Evolutionary conservation across 2,888 invertebrate species (phyloP).

Genomic region (Pantelozetes paolii): DNA sequence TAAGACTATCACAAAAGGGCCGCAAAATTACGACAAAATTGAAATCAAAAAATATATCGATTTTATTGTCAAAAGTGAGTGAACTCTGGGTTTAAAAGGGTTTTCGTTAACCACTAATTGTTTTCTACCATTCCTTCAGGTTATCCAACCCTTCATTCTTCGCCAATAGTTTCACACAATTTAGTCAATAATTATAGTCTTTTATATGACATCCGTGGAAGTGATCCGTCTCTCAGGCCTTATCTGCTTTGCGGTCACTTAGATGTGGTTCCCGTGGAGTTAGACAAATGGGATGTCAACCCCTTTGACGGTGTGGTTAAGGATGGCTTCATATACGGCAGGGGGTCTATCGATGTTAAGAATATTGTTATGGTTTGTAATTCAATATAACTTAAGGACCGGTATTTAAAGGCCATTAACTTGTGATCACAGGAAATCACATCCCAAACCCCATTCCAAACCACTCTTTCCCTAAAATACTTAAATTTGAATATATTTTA

Average conservation of each 20-base stretch:
- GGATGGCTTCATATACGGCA: slow-evolving; percentile 56
- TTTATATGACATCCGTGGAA: slow-evolving; percentile 54
- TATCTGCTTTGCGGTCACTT: slow-evolving; percentile 57
- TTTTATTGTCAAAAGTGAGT: slow-evolving; percentile 49
- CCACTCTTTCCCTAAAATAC: background rate
- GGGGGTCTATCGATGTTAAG: slow-evolving; percentile 58
- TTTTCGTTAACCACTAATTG: too few relatives aligned
- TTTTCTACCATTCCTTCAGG: slow-evolving; percentile 44
- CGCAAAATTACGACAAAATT: slow-evolving; percentile 48
- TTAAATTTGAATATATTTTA: slow-evolving; percentile 49
- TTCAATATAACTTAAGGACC: too few relatives aligned
- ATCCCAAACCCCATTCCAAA: too few relatives aligned
- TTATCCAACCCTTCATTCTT: slow-evolving; percentile 50
- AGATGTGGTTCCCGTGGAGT: slow-evolving; percentile 56
- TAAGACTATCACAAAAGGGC: slow-evolving; percentile 49
- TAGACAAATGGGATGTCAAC: slow-evolving; percentile 51
- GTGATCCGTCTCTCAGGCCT: slow-evolving; percentile 52
- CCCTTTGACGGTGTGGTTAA: slow-evolving; percentile 56
- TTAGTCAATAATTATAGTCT: slow-evolving; percentile 54
- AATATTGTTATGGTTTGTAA: slow-evolving; percentile 54
- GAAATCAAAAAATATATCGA: slow-evolving; percentile 48
- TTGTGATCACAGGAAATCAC: too few relatives aligned
- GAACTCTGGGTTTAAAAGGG: background rate
- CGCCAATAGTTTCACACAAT: slow-evolving; percentile 49
- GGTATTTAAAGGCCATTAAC: background rate